These are phyloP conservation scores for Tholera decimalis DNA, from an alignment of 2,888 invertebrate species.

Conservation along the genomic window DNA sequence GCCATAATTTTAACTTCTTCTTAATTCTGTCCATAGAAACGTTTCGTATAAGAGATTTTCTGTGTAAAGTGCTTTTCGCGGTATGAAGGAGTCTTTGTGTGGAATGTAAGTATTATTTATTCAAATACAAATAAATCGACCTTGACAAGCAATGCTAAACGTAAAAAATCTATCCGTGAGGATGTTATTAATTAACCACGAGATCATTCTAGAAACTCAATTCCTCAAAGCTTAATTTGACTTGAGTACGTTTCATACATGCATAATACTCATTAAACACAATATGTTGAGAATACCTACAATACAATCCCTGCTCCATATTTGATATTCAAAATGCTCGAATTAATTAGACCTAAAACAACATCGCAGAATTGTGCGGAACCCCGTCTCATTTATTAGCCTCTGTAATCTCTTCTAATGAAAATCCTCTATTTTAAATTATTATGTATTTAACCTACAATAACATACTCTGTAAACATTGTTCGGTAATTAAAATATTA, in stretches of 20 bases:
- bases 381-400: conserved; percentile 28
- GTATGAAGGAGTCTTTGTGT: too few species aligned
- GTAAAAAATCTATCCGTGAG: too few species aligned
- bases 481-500: conserved; percentile 10
- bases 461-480: conserved; percentile 8
- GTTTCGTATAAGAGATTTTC: too few species aligned
- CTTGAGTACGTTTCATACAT: neutral
- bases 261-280: neutral
- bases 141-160: too few species aligned
- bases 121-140: too few species aligned
- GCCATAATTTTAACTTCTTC: too few species aligned
- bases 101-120: too few species aligned
- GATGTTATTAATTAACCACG: too few species aligned
- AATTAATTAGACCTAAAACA: conserved; percentile 59
- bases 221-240: neutral
- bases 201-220: neutral
- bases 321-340: conserved; percentile 37
- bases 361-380: conserved; percentile 26
- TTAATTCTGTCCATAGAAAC: too few species aligned
- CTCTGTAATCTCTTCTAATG: conserved; percentile 29
- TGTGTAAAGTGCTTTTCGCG: too few species aligned
- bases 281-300: conserved; percentile 7
- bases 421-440: conserved; percentile 23
- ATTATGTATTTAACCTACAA: conserved; percentile 7
- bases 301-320: conserved; percentile 24